Percentiles rank a stretch among this genome's conserved stretches.
These are phyloP conservation scores for Apamea anceps DNA, from an alignment of 2,888 invertebrate genomes.

Conservation along the genomic window DNA sequence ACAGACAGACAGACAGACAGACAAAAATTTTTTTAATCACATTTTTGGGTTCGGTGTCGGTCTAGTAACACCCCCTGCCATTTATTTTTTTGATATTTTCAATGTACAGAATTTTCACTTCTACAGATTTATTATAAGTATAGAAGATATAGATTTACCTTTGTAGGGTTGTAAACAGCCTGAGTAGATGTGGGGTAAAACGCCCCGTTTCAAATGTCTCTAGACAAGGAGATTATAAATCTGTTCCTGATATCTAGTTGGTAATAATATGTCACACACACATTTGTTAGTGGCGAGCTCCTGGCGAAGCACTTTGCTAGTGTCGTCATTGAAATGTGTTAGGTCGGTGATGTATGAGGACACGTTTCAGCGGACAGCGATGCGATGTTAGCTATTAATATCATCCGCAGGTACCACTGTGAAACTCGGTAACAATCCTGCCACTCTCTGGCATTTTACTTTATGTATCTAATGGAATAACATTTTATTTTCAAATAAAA, in stretches of 20 bases:
- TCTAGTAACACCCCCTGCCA: too few species aligned
- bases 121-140: too few species aligned
- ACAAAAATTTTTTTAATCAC: too few species aligned
- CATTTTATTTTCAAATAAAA: slow-evolving; percentile 18
- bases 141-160: too few species aligned
- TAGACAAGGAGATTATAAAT: slow-evolving; percentile 49
- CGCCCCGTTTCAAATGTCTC: slow-evolving; percentile 2
- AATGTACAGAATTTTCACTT: too few species aligned
- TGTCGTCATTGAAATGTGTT: slow-evolving; percentile 57
- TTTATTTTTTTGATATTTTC: too few species aligned
- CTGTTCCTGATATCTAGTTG: slow-evolving; percentile 43
- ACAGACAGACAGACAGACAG: too few species aligned
- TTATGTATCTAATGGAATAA: slow-evolving; percentile 6
- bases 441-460: slow-evolving; percentile 32
- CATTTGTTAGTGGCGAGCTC: slow-evolving; percentile 48
- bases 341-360: slow-evolving; percentile 53
- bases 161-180: background rate
- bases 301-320: slow-evolving; percentile 54
- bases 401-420: slow-evolving; percentile 39
- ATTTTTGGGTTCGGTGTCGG: too few species aligned
- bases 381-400: slow-evolving; percentile 59
- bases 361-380: slow-evolving; percentile 51
- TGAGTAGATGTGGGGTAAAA: slow-evolving; percentile 2
- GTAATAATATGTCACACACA: slow-evolving; percentile 42
- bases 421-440: slow-evolving; percentile 26